Percentiles rank a stretch among this genome's conserved stretches.
phyloP scores from a whole-genome alignment of 2,888 invertebrate genomes.

The Synanthedon myopaeformis region DNA sequence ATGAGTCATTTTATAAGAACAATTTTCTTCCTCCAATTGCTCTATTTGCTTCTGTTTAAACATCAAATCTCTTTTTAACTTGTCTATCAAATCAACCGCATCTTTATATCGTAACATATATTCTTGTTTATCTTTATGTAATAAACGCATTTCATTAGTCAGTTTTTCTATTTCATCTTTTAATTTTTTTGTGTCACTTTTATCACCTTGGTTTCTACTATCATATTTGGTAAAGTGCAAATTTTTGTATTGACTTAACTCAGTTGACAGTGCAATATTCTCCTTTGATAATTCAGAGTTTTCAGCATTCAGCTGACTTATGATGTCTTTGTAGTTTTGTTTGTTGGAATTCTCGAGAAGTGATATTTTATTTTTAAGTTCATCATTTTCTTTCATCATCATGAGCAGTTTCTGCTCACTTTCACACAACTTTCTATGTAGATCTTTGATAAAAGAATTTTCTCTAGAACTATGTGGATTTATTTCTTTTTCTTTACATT shows the following conservation, averaged over 20 bases:
- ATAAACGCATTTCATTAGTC: slow-evolving; percentile 33
- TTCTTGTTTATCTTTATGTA: slow-evolving; percentile 54
- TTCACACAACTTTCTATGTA: slow-evolving; percentile 57
- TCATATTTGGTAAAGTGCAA: slow-evolving; percentile 24
- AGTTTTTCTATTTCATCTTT: slow-evolving; percentile 41
- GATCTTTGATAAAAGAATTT: slow-evolving; percentile 42
- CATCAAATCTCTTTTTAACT: slow-evolving; percentile 49
- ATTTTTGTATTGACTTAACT: slow-evolving; percentile 44
- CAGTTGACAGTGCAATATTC: slow-evolving; percentile 49
- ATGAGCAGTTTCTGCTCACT: slow-evolving; percentile 60
- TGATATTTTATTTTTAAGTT: slow-evolving; percentile 29
- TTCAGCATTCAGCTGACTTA: slow-evolving; percentile 53
- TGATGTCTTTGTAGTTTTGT: slow-evolving; percentile 52
- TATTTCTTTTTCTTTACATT: slow-evolving; percentile 23
- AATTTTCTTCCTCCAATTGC: slow-evolving; percentile 55
- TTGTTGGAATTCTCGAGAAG: slow-evolving; percentile 31
- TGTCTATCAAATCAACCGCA: slow-evolving; percentile 41
- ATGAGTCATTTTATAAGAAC: slow-evolving; percentile 54
- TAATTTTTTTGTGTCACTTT: slow-evolving; percentile 35
- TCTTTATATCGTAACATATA: slow-evolving; percentile 50
- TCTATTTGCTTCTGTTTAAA: slow-evolving; percentile 54
- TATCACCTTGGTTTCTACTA: slow-evolving; percentile 28
- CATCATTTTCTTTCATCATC: slow-evolving; percentile 60
- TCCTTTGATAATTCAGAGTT: slow-evolving; percentile 57
- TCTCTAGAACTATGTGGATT: slow-evolving; percentile 21